Conservation (phyloP, 2,113 vertebrate species). For the Vidua macroura region DNA sequence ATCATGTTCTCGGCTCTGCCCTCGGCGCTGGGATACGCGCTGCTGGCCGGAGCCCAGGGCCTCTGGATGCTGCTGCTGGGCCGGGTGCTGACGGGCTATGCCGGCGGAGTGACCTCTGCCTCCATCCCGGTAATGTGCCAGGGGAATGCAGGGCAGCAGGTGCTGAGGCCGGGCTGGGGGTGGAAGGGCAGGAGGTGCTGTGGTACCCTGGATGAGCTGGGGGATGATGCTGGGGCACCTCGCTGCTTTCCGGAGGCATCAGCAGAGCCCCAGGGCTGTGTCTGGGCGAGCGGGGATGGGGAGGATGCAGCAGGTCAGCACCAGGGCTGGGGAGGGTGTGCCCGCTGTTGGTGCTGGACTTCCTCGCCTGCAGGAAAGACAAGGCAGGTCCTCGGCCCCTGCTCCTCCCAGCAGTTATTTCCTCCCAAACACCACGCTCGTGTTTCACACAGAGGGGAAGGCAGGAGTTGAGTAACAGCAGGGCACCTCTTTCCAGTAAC, state of each 20-base stretch:
- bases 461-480: not conserved
- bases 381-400: not conserved
- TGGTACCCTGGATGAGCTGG: not conserved
- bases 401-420: not conserved
- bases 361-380: not conserved
- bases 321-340: not conserved
- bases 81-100: constrained; percentile 85
- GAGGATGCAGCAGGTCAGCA: not conserved
- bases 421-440: not conserved
- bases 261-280: not conserved
- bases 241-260: not conserved
- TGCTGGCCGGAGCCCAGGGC: constrained; percentile 81
- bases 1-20: constrained; percentile 91
- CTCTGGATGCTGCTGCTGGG: constrained; percentile 87
- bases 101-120: constrained; percentile 84
- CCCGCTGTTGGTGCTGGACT: not conserved
- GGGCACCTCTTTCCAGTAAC: not conserved
- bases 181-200: not conserved
- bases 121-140: constrained; percentile 85
- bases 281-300: fast-evolving
- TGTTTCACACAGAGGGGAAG: not conserved
- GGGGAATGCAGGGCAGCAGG: fast-evolving
- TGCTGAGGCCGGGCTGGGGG: fast-evolving
- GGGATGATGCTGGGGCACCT: not conserved
- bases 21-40: constrained; percentile 77